Base-by-base conservation (phyloP, 2,888 invertebrate species). In the Spatulosminthurus flaviceps region DNA sequence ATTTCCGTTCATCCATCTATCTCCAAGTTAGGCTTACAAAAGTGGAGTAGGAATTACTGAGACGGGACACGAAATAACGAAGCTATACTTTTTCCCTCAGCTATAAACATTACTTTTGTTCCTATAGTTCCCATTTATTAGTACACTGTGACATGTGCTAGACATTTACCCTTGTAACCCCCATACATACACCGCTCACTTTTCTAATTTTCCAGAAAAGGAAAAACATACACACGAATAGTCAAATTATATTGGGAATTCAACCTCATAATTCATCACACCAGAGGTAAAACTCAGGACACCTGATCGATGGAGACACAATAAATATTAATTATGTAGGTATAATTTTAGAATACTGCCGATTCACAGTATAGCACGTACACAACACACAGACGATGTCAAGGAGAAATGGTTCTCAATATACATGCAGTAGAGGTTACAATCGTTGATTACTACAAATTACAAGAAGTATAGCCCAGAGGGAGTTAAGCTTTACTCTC, bases 91-190 rank as follows among this genome's bases (percentile, higher is more conserved):
- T 51, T 19, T 51, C 51, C 41, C n/a, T n/a, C 51, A 16, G 16
- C 51, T 51, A 41, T 13, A 51, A 51, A 51, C 51, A 2, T 13
- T 51, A 16, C n/a, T 2, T 19, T 5, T 19, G 51, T 51, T 51
- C 51, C 51, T 4, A n/a, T n/a, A 51, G 51, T 51, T 51, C 2
- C 51, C 51, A 51, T 51, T 51, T 51, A 51, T 51, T 51, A 51
- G 16, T 51, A 5, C 51, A 7, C 16, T 51, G 51, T 51, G 51
- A 51, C 16, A 51, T 51, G 51, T 51, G 16, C 19, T 13, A 51
- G 16, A 51, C 51, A n/a, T 51, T 51, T 51, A 51, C 9, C 2
- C 5, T 19, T 51, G 16, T 51, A 11, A 11, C 51, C 51, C 51
- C 16, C n/a, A 51, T 51, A 11, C 51, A 51, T 51, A 4, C 16